phyloP scores from a whole-genome alignment of 2,113 vertebrate genomes.

The Origma solitaria region DNA sequence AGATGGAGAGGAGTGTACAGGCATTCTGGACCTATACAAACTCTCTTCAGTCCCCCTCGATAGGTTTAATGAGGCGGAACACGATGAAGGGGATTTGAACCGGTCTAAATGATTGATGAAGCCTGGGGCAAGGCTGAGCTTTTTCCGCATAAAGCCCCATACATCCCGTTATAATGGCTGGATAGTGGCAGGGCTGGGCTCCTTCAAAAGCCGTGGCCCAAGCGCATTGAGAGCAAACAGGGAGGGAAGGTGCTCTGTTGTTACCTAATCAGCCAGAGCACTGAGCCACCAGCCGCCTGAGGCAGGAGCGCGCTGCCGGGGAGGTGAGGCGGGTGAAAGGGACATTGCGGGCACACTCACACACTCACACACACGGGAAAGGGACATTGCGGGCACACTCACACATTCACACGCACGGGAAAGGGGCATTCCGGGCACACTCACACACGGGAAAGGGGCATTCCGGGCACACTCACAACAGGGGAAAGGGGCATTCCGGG shows the following conservation, averaged over 20 bases:
- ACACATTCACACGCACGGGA: neutral
- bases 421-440: no score
- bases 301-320: slow-evolving; percentile 78
- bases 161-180: slow-evolving; percentile 88
- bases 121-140: slow-evolving; percentile 92
- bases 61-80: slow-evolving; percentile 91
- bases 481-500: no score
- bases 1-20: slow-evolving; percentile 58
- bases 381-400: slow-evolving; percentile 24
- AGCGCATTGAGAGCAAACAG: slow-evolving; percentile 79
- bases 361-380: slow-evolving; percentile 37
- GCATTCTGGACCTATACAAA: slow-evolving; percentile 68
- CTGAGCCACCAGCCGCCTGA: slow-evolving; percentile 91
- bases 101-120: slow-evolving; percentile 98
- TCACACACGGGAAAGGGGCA: neutral
- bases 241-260: slow-evolving; percentile 93
- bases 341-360: neutral
- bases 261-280: slow-evolving; percentile 91
- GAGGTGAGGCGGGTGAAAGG: slow-evolving; percentile 80
- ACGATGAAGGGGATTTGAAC: slow-evolving; percentile 85
- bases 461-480: neutral
- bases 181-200: slow-evolving; percentile 88
- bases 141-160: slow-evolving; percentile 91
- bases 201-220: slow-evolving; percentile 85
- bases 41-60: slow-evolving; percentile 75